phyloP scores from a whole-genome alignment of 1,140 invertebrate species.

The Pristionchus pacificus region DNA sequence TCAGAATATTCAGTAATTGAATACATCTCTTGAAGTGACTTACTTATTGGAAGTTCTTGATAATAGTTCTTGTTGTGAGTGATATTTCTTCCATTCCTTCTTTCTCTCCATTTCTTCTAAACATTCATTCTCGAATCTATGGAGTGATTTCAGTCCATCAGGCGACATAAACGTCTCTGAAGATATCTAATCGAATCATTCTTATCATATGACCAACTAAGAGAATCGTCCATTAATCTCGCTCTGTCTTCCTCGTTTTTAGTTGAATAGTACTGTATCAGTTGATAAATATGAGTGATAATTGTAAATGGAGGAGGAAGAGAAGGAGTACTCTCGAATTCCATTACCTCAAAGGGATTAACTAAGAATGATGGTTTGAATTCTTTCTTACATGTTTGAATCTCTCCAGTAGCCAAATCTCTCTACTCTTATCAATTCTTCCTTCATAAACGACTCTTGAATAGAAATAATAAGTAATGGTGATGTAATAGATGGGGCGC shows the following conservation, averaged over 20 bases:
- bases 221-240: slow-evolving; percentile 17
- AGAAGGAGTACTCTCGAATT: slow-evolving; percentile 91
- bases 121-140: slow-evolving; percentile 95
- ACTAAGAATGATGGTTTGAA: no score
- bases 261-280: slow-evolving; percentile 68
- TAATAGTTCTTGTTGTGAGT: slow-evolving; percentile 42
- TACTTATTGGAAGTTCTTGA: slow-evolving; percentile 35
- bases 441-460: slow-evolving; percentile 84
- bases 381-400: slow-evolving; percentile 70
- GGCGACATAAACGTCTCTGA: slow-evolving; percentile 79
- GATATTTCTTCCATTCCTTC: slow-evolving; percentile 39
- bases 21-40: background rate
- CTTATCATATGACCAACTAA: slow-evolving; percentile 12
- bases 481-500: background rate
- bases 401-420: slow-evolving; percentile 98
- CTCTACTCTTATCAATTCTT: slow-evolving; percentile 86
- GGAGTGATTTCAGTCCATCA: slow-evolving; percentile 83
- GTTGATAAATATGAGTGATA: slow-evolving; percentile 80
- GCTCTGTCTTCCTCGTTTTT: slow-evolving; percentile 25
- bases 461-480: no score
- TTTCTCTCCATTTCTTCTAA: slow-evolving; percentile 66
- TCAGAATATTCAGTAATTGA: no score
- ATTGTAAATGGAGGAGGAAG: slow-evolving; percentile 87
- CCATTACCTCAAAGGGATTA: slow-evolving; percentile 78
- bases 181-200: slow-evolving; percentile 16